phyloP scores from a whole-genome alignment of 1,140 invertebrate species.

The Galendromus occidentalis region DNA sequence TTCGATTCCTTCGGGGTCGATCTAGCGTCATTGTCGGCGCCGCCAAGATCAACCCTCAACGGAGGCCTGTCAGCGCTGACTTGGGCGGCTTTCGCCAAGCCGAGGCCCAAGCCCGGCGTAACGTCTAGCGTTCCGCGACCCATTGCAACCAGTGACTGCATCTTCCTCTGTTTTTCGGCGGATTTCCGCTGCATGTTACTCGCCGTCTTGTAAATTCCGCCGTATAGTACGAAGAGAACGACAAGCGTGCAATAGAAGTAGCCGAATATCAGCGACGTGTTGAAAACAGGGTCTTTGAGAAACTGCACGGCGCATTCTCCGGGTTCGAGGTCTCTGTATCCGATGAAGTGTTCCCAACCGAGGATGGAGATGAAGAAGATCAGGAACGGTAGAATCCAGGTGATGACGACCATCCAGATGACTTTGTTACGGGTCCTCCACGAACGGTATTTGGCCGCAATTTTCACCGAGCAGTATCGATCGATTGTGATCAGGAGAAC shows the following conservation, averaged over 20 bases:
- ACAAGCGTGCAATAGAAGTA: conserved; percentile 94
- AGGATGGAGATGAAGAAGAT: conserved; percentile 97
- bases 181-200: conserved; percentile 95
- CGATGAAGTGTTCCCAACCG: conserved; percentile 95
- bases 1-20: conserved; percentile 35
- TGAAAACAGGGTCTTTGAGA: conserved; percentile 89
- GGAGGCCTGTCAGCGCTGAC: background rate
- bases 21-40: background rate
- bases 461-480: conserved; percentile 95
- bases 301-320: conserved; percentile 93
- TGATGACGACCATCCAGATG: conserved; percentile 58
- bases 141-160: conserved; percentile 75
- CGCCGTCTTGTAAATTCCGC: conserved; percentile 92
- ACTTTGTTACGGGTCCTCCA: conserved; percentile 88
- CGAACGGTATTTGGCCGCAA: conserved; percentile 84
- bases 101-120: conserved; percentile 58
- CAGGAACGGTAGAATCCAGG: conserved; percentile 89
- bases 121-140: conserved; percentile 62
- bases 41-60: background rate
- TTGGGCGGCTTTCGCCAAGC: conserved; percentile 45
- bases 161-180: conserved; percentile 76
- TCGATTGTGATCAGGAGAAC: conserved; percentile 96
- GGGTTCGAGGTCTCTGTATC: conserved; percentile 60
- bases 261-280: conserved; percentile 86
- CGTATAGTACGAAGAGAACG: conserved; percentile 80